A percentile compares a stretch with the other conserved stretches of the same genome.
These are phyloP conservation scores for Phalanger gymnotis DNA, from an alignment of 2,797 vertebrate species.

Conservation along the genomic window DNA sequence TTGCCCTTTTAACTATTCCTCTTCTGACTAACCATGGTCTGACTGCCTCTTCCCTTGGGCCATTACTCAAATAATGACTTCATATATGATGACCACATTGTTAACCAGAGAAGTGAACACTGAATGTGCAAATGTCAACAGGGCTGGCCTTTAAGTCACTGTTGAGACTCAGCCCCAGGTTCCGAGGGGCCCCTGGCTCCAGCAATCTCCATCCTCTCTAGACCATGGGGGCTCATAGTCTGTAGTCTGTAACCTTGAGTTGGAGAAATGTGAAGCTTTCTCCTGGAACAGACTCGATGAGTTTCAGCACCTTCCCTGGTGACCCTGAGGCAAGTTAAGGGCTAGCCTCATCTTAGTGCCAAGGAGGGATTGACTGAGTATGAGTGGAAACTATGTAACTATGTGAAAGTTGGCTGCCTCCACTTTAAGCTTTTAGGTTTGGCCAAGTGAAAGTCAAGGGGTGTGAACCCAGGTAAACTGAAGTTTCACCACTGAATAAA, in stretches of 20 bases:
- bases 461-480: slow-evolving; percentile 66
- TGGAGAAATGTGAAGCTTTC: slow-evolving; percentile 37
- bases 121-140: slow-evolving; percentile 46
- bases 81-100: slow-evolving; percentile 56
- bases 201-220: background rate
- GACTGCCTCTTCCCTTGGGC: slow-evolving; percentile 44
- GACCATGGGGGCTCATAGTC: slow-evolving; percentile 52
- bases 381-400: slow-evolving; percentile 73
- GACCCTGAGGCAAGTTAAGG: slow-evolving; percentile 69
- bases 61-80: slow-evolving; percentile 68
- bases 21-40: slow-evolving; percentile 29
- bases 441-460: slow-evolving; percentile 71
- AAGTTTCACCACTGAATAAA: slow-evolving; percentile 62
- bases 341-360: slow-evolving; percentile 73
- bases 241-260: slow-evolving; percentile 32
- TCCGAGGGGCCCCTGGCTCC: slow-evolving; percentile 58
- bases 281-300: slow-evolving; percentile 62
- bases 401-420: slow-evolving; percentile 67
- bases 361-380: slow-evolving; percentile 72
- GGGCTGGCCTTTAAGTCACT: slow-evolving; percentile 59
- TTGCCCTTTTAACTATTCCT: slow-evolving; percentile 11
- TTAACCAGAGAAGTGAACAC: slow-evolving; percentile 66
- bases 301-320: slow-evolving; percentile 71
- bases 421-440: slow-evolving; percentile 69
- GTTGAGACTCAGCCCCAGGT: slow-evolving; percentile 53